phyloP scores from a whole-genome alignment of 35 echinoderm and acorn worm species.

The Apostichopus japonicus region DNA sequence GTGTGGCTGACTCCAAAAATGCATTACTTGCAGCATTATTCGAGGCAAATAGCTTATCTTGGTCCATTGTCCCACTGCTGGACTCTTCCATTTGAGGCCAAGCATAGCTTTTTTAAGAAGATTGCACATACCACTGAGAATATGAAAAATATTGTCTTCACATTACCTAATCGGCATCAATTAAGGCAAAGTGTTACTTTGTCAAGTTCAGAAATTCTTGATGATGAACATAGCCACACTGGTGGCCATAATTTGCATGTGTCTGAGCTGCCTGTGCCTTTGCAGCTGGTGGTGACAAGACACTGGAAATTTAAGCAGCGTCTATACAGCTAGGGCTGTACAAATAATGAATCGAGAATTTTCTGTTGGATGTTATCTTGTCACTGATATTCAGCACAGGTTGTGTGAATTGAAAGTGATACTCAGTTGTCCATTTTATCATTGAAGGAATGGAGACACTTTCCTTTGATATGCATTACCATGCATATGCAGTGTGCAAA shows the following conservation, averaged over 20 bases:
- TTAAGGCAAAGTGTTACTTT: too few relatives aligned
- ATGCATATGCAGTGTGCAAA: slow-evolving; percentile 40
- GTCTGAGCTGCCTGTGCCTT: not conserved
- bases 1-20: slow-evolving; percentile 38
- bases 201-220: too few relatives aligned
- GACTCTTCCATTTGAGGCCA: slow-evolving; percentile 55
- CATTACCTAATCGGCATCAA: too few relatives aligned
- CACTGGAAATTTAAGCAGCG: slow-evolving; percentile 1
- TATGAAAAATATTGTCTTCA: slow-evolving; percentile 24
- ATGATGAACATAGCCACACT: too few relatives aligned
- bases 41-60: slow-evolving; percentile 50
- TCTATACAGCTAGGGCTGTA: slow-evolving; percentile 4
- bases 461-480: slow-evolving; percentile 26
- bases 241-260: too few relatives aligned
- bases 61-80: slow-evolving; percentile 56
- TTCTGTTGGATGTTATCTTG: slow-evolving; percentile 27
- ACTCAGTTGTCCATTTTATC: slow-evolving; percentile 29
- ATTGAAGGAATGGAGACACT: not conserved
- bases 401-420: slow-evolving; percentile 49
- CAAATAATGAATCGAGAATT: slow-evolving; percentile 16
- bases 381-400: slow-evolving; percentile 17
- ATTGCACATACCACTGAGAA: slow-evolving; percentile 46
- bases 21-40: slow-evolving; percentile 54
- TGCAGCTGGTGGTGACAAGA: slow-evolving; percentile 1
- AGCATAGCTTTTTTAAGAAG: slow-evolving; percentile 54